Conservation (phyloP, 2,797 vertebrate species). For the Sebastes trivittatus region DNA sequence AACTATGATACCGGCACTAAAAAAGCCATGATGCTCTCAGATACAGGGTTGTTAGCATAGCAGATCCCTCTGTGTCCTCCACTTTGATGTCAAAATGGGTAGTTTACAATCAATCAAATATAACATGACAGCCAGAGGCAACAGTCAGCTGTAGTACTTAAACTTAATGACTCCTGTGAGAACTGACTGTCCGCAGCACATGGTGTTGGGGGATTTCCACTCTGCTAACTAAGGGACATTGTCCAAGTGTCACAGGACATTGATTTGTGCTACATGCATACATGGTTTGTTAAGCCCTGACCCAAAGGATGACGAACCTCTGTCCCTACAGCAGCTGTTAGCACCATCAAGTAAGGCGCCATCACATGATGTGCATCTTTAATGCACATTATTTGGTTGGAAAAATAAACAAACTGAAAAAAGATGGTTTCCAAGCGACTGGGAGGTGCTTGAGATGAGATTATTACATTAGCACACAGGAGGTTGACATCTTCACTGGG, state of each 20-base stretch:
- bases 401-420: slow-evolving; percentile 47
- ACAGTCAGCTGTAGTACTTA: slow-evolving; percentile 30
- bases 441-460: slow-evolving; percentile 60
- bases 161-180: slow-evolving; percentile 48
- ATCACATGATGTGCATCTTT: slow-evolving; percentile 51
- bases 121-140: slow-evolving; percentile 14
- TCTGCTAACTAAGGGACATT: slow-evolving; percentile 60
- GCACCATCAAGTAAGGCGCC: slow-evolving; percentile 1
- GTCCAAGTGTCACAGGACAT: slow-evolving; percentile 79
- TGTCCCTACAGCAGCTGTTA: slow-evolving; percentile 36
- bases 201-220: slow-evolving; percentile 78
- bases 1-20: not conserved
- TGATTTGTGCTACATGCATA: slow-evolving; percentile 68
- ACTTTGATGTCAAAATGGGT: slow-evolving; percentile 6
- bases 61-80: not conserved
- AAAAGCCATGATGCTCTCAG: not conserved
- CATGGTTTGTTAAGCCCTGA: slow-evolving; percentile 60
- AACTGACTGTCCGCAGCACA: slow-evolving; percentile 51
- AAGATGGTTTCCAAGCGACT: slow-evolving; percentile 60
- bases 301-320: slow-evolving; percentile 25
- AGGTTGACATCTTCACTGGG: slow-evolving; percentile 71
- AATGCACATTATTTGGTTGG: not conserved
- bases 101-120: slow-evolving; percentile 17
- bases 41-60: not conserved
- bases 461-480: slow-evolving; percentile 79